A percentile compares a stretch with the other conserved stretches of the same genome.
Conservation (phyloP, 2,888 invertebrate species). For the Papilio demoleus region DNA sequence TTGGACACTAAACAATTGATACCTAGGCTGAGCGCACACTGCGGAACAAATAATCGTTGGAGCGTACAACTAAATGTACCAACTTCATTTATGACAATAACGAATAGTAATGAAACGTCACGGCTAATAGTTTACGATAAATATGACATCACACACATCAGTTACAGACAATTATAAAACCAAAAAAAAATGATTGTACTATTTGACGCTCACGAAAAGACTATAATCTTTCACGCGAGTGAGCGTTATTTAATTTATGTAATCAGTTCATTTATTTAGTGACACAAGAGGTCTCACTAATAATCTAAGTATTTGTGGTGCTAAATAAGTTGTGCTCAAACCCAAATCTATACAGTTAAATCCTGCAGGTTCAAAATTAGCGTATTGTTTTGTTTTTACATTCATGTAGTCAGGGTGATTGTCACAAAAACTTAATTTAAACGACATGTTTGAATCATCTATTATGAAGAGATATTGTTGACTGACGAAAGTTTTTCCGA, state of each 20-base stretch:
- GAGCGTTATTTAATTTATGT: no score
- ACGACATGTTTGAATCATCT: background rate
- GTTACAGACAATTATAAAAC: background rate
- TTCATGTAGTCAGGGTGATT: no score
- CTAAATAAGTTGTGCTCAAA: no score
- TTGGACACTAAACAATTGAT: conserved; percentile 21
- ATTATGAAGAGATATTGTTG: background rate
- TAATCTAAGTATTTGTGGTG: no score
- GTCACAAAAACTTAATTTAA: background rate
- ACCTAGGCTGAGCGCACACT: conserved; percentile 8
- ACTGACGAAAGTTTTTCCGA: conserved; percentile 5
- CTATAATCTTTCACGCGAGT: no score
- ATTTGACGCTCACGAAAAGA: no score
- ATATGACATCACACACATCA: conserved; percentile 5
- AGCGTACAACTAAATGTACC: conserved; percentile 6
- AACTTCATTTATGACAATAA: conserved; percentile 13
- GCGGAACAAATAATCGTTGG: conserved; percentile 20
- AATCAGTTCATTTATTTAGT: no score
- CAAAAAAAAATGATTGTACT: no score
- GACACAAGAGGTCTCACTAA: no score
- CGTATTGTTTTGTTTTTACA: no score
- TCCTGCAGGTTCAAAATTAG: no score
- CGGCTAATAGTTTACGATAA: background rate
- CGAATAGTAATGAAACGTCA: background rate
- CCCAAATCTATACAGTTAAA: no score